Evolutionary conservation across 2,888 invertebrate species (phyloP).

Genomic region (Amblyjoppa proteus): DNA sequence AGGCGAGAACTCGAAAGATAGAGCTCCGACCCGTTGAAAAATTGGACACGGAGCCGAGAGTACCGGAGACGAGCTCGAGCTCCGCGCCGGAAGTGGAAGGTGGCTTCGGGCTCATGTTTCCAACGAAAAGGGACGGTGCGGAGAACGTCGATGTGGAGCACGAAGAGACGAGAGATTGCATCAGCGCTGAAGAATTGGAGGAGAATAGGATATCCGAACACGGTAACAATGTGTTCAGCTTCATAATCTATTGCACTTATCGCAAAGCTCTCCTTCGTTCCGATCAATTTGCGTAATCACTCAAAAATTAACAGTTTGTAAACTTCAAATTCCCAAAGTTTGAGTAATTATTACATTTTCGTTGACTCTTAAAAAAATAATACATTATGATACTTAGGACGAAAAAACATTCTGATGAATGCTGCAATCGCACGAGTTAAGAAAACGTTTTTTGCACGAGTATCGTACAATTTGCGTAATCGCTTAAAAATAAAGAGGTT

Average conservation of each 20-base stretch:
- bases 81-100: slow-evolving; percentile 71
- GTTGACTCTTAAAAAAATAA: too few species aligned
- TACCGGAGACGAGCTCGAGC: slow-evolving; percentile 49
- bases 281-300: background rate
- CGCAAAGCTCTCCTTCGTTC: background rate
- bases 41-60: slow-evolving; percentile 68
- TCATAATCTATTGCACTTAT: background rate
- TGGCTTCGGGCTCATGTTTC: slow-evolving; percentile 82
- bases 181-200: slow-evolving; percentile 89
- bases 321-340: too few species aligned
- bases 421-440: too few species aligned
- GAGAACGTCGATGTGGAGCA: slow-evolving; percentile 73
- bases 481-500: background rate
- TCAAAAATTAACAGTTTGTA: too few species aligned
- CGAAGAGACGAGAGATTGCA: slow-evolving; percentile 81
- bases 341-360: too few species aligned
- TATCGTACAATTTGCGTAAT: background rate
- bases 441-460: too few species aligned
- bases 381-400: background rate
- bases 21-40: slow-evolving; percentile 86
- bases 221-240: slow-evolving; percentile 79
- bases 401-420: too few species aligned
- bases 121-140: slow-evolving; percentile 76
- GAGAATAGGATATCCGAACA: slow-evolving; percentile 89
- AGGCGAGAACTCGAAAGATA: slow-evolving; percentile 85